Evolutionary conservation across 2,888 invertebrate species (phyloP), one percentile per base, ranked within the genome.

Genomic region (Limenitis camilla): DNA sequence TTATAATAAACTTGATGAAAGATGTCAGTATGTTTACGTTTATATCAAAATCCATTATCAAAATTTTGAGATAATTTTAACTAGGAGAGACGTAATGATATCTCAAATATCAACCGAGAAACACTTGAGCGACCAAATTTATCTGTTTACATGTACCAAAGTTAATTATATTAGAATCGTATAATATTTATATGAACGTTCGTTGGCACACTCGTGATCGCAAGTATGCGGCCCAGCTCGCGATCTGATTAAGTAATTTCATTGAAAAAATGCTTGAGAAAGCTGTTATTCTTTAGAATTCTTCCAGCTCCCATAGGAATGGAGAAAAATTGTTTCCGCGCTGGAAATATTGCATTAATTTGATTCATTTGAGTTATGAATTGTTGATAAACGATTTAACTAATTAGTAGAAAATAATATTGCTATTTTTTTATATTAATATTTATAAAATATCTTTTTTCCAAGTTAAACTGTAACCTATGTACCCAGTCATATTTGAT

Each of bases 181-280:
- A n/a, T 30, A 38, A n/a, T 49, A 53, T 19, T 29, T 9, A 48
- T 39, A 33, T 35, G 19, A 45, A 35, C 19, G 27, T 10, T 48
- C 9, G 48, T 52, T 55, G 52, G 48, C 55, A 55, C 31, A 41
- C 44, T 33, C 41, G 27, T 45, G 48, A 40, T 30, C 44, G 28
- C 32, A 43, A 52, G 52, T 44, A 52, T 55, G 41, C 40, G 40
- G 28, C 10, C n/a, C 44, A 33, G 33, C 19, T 29, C 50, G 48
- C 31, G 33, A 36, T 41, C 44, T 28, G 45, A 55, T 55, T 55
- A 49, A 48, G 43, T 48, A 40, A 48, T 52, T 55, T 45, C 40
- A 45, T 38, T 39, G 27, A 40, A 40, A 44, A 45, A 36, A 30
- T 29, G 35, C 10, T 33, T 44, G 27, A 32, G 32, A n/a, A 31